Base-by-base conservation (phyloP, 1,140 invertebrate genomes). In the Coelopa frigida region DNA sequence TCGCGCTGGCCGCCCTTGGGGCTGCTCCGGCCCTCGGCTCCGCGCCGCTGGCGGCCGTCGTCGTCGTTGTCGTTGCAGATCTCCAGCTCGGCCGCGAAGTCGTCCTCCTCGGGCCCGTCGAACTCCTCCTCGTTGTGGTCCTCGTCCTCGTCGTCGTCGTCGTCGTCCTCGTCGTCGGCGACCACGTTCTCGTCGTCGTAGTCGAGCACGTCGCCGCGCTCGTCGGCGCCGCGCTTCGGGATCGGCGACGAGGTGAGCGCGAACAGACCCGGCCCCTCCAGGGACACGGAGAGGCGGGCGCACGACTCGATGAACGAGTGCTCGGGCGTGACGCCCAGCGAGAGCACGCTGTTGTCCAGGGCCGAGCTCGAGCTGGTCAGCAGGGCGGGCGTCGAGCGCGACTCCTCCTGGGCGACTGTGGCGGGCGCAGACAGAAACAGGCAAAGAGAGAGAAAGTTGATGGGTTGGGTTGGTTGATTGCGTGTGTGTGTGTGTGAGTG, bases 221-320 rank as follows among this genome's bases (percentile, higher is more conserved):
- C 38, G 17, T 62, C 62, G 44, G 65, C 59, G n/a, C 62, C 59
- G 20, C 58, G 7, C 49, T 53, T 42, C 49, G 62, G 62, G 43
- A 67, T 37, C 5, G 63, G 63, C 0, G 63, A 67, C 12, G 64
- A 68, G 36, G 64, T 67, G 53, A 70, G 46, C 45, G 56, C 57
- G 50, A 59, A 66, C 44, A 69, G 54, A 36, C 62, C 61, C 4
- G 66, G 66, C 18, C 66, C 88, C 70, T 91, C 88, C 33, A 91
- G 71, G 46, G 87, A 90, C 31, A 90, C 86, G 17, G 85, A 89
- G 15, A 91, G 78, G 27, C 88, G 74, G 8, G 87, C 88, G 64
- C 85, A 91, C 52, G 84, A 88, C 72, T 91, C 87, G 8, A 89
- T 75, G 35, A 90, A 74, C 18, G 83, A 87, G 57, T 89, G 87